Percentiles rank a stretch among this genome's conserved stretches.
phyloP scores from a whole-genome alignment of 1,140 invertebrate species.

The Drosophila bocki region DNA sequence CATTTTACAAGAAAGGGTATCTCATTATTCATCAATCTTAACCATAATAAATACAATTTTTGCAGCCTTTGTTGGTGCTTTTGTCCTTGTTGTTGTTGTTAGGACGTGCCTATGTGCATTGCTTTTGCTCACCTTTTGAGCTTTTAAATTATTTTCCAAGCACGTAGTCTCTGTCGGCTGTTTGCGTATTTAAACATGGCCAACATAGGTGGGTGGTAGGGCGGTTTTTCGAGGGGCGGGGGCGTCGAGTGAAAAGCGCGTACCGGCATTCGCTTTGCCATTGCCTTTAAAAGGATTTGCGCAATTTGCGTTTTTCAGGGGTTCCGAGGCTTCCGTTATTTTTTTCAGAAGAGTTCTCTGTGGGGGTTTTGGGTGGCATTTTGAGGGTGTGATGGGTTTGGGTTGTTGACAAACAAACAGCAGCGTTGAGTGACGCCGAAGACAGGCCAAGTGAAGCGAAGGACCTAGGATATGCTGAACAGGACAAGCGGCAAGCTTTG shows the following conservation, averaged over 20 bases:
- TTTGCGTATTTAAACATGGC: conserved; percentile 83
- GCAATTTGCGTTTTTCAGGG: conserved; percentile 67
- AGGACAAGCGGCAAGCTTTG: conserved; percentile 58
- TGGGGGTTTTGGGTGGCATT: conserved; percentile 14
- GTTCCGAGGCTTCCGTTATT: conserved; percentile 20
- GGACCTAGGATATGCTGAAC: conserved; percentile 57
- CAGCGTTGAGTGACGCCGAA: conserved; percentile 75
- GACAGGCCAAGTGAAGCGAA: conserved; percentile 59
- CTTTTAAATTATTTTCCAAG: conserved; percentile 85
- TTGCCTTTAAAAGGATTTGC: conserved; percentile 78
- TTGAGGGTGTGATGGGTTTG: conserved; percentile 36
- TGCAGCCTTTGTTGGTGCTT: conserved; percentile 33
- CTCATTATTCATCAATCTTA: conserved; percentile 30
- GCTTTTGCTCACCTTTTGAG: conserved; percentile 84
- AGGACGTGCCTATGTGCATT: conserved; percentile 80
- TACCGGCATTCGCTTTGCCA: conserved; percentile 64
- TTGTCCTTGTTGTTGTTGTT: conserved; percentile 29
- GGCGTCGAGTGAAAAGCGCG: conserved; percentile 46
- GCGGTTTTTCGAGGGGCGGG: conserved; percentile 10
- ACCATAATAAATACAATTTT: conserved; percentile 37
- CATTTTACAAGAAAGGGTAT: conserved; percentile 24
- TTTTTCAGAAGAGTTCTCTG: neutral
- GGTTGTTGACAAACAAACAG: conserved; percentile 81
- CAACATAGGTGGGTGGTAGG: conserved; percentile 1
- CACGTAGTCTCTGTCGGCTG: conserved; percentile 81